phyloP scores from a whole-genome alignment of 2,888 invertebrate species.

The Drosophila ezoana region DNA sequence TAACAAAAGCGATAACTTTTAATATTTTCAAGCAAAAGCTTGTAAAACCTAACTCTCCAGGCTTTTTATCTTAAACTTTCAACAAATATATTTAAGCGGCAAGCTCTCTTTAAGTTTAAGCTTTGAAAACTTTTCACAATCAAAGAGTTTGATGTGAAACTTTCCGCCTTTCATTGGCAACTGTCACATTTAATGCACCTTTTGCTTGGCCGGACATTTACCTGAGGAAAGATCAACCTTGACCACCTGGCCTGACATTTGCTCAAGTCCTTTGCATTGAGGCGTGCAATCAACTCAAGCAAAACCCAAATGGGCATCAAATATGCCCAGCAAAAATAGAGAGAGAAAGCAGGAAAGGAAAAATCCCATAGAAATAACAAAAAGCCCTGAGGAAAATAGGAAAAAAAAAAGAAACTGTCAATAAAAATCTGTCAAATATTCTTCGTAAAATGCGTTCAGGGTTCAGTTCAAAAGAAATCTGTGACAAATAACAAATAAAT shows the following conservation, averaged over 20 bases:
- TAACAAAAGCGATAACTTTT: too few relatives aligned
- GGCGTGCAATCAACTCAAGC: constrained; percentile 70
- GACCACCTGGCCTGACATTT: constrained; percentile 36
- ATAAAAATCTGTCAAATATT: constrained; percentile 51
- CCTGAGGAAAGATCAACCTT: constrained; percentile 29
- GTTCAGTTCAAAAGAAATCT: constrained; percentile 29
- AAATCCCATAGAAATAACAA: constrained; percentile 6
- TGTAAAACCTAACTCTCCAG: too few relatives aligned
- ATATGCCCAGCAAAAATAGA: constrained; percentile 3
- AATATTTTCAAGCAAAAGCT: too few relatives aligned
- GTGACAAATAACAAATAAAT: constrained; percentile 11
- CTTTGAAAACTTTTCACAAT: background rate
- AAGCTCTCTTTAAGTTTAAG: background rate
- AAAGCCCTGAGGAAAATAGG: constrained; percentile 15
- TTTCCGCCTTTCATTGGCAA: constrained; percentile 11
- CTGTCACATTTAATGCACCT: constrained; percentile 26
- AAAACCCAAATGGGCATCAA: constrained; percentile 39
- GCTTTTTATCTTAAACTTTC: too few relatives aligned
- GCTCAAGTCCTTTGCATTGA: constrained; percentile 49
- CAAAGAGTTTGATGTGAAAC: constrained; percentile 1
- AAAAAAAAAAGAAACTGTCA: constrained; percentile 36
- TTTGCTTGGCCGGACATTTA: constrained; percentile 25
- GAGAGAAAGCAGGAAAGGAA: constrained; percentile 6
- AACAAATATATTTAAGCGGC: background rate
- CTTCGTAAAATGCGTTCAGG: constrained; percentile 15